Evolutionary conservation across 2,888 invertebrate species (phyloP), one percentile per base, ranked within the genome.

Genomic region (Pandemis corylana): DNA sequence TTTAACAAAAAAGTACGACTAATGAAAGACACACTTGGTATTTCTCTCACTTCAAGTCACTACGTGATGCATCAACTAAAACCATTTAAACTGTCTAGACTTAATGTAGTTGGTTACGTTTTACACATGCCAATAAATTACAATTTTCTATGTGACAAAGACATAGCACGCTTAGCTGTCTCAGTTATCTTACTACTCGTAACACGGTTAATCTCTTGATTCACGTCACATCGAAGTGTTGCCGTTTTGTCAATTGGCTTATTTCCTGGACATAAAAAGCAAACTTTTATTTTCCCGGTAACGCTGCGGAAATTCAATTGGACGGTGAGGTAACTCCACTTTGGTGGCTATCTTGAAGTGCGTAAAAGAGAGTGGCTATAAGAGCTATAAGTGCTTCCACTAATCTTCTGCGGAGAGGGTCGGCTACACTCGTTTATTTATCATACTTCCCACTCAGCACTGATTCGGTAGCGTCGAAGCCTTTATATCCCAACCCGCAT

Each of bases 311-410:
- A 68, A 65, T 49, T 51, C 61, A 61, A 66, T 61, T 66, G 56
- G 28, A 13, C 53, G 56, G 36, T 41, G 53, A 51, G 67, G 41
- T 67, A 67, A 67, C 67, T 67, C 53, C 53, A 28, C 28, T 15
- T 56, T 20, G 53, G 46, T 46, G 49, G 46, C 61, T 68, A 68
- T 46, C 59, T 61, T 28, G n/a, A 13, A 69, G 36, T 46, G 61
- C 15, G 67, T 67, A 41, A 53, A 67, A 67, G 66, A 67, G 53
- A 53, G 67, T 67, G 53, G 49, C 46, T 51, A 41, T 64, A 44
- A 64, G 20, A 41, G 44, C 36, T 67, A 67, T 72, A 72, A 67
- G 67, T 72, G 66, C 41, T 42, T 6, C 67, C 20, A 72, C 66
- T 67, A 72, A 72, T 72, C 66, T 71, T 36, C 44, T 12, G 64